A percentile compares a stretch with the other conserved stretches of the same genome.
phyloP scores from a whole-genome alignment of 2,888 invertebrate species.

The Eremobia ochroleuca region DNA sequence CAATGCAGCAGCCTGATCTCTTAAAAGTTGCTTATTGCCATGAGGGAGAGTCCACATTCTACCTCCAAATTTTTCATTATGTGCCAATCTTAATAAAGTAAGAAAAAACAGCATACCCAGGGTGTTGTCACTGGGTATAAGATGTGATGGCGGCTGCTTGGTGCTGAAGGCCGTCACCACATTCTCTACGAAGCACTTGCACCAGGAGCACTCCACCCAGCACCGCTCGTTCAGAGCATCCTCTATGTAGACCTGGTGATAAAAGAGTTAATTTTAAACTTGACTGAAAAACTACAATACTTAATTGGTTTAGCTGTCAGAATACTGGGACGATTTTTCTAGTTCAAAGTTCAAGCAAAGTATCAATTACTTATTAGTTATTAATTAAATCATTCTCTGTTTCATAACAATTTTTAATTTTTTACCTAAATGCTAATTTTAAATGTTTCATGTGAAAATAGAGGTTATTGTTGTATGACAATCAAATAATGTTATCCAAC shows the following conservation, averaged over 20 bases:
- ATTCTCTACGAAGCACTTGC: slow-evolving; percentile 97
- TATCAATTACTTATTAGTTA: background rate
- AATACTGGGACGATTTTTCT: background rate
- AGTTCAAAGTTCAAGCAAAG: background rate
- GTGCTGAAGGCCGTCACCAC: slow-evolving; percentile 96
- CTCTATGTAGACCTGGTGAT: slow-evolving; percentile 96
- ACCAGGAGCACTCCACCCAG: slow-evolving; percentile 98
- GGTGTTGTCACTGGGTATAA: slow-evolving; percentile 93
- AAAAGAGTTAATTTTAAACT: background rate
- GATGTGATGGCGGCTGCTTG: slow-evolving; percentile 93
- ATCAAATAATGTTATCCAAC: background rate
- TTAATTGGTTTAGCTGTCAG: background rate
- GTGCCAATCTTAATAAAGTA: too few relatives aligned
- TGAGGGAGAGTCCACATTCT: too few relatives aligned
- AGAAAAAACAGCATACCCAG: too few relatives aligned
- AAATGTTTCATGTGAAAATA: too few relatives aligned
- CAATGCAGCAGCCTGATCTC: too few relatives aligned
- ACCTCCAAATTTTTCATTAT: too few relatives aligned
- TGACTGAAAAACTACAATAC: background rate
- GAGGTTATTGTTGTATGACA: too few relatives aligned
- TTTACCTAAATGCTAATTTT: too few relatives aligned
- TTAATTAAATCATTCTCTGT: background rate
- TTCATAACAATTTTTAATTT: background rate
- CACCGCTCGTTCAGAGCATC: slow-evolving; percentile 98
- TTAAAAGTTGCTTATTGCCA: too few relatives aligned